These are phyloP conservation scores for Labroides dimidiatus DNA, from an alignment of 2,797 vertebrate genomes.

Conservation along the genomic window DNA sequence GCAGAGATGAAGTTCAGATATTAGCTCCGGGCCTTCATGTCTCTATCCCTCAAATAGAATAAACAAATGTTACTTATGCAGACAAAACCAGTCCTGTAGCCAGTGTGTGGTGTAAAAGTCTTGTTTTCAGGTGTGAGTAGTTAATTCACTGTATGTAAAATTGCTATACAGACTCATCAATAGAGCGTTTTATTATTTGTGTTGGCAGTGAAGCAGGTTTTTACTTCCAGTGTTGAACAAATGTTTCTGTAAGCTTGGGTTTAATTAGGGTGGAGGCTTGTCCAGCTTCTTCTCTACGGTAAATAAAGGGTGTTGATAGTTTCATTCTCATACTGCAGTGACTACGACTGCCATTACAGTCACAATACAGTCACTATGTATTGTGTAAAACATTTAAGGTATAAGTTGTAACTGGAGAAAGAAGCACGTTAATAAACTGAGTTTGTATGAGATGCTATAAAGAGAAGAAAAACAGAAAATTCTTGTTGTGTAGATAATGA, in stretches of 20 bases:
- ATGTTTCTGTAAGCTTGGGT: background rate
- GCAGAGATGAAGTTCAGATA: background rate
- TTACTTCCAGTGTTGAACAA: background rate
- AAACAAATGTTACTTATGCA: background rate
- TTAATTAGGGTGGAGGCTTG: background rate
- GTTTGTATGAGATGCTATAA: no score
- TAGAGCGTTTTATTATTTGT: slow-evolving; percentile 18
- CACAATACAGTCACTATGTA: no score
- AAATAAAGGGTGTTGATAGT: background rate
- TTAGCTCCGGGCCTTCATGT: slow-evolving; percentile 40
- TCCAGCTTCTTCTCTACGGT: background rate
- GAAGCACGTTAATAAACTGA: no score
- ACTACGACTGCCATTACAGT: no score
- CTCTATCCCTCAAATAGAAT: background rate
- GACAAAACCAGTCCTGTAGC: fast-evolving
- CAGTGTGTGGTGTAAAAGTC: background rate
- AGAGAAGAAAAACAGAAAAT: no score
- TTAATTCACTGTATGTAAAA: slow-evolving; percentile 5
- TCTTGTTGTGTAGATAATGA: no score
- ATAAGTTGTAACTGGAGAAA: no score
- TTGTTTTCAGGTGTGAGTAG: no score
- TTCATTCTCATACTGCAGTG: no score
- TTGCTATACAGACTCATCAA: background rate
- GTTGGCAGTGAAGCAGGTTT: background rate
- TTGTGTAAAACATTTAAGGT: no score